Conservation (phyloP, 2,113 vertebrate species). For the Dissostichus mawsoni region DNA sequence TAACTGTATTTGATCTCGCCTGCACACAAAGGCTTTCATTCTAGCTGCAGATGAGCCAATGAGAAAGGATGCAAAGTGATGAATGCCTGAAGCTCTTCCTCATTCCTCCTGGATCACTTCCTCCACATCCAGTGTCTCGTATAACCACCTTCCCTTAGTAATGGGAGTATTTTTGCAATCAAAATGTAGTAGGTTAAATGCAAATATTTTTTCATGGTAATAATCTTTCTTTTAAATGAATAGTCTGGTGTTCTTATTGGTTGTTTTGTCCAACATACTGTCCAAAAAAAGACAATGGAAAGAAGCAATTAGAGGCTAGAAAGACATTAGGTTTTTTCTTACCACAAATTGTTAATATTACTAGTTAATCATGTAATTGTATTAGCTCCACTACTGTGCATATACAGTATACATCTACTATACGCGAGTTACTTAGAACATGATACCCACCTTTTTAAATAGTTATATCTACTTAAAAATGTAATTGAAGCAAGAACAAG, state of each 20-base stretch:
- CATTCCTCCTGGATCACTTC: constrained; percentile 12
- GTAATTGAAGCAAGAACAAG: constrained; percentile 21
- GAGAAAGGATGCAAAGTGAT: constrained; percentile 14
- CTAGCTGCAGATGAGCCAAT: constrained; percentile 2
- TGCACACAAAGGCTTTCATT: background rate
- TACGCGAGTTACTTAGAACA: background rate
- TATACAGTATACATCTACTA: no score
- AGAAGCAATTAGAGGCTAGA: no score
- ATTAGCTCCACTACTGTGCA: background rate
- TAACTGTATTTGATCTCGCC: background rate
- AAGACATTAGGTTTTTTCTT: background rate
- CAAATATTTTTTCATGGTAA: background rate
- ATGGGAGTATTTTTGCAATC: background rate
- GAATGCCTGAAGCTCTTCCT: constrained; percentile 10
- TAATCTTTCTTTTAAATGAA: background rate
- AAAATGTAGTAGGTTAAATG: no score
- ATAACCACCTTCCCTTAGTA: background rate
- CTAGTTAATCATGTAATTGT: background rate
- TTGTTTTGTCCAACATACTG: background rate
- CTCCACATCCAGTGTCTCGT: background rate
- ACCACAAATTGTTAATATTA: background rate
- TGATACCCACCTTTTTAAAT: background rate
- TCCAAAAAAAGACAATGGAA: background rate
- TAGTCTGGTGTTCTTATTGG: background rate
- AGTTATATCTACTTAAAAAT: background rate